Conservation (phyloP, 2,113 vertebrate species). For the Choloepus hoffmanni region DNA sequence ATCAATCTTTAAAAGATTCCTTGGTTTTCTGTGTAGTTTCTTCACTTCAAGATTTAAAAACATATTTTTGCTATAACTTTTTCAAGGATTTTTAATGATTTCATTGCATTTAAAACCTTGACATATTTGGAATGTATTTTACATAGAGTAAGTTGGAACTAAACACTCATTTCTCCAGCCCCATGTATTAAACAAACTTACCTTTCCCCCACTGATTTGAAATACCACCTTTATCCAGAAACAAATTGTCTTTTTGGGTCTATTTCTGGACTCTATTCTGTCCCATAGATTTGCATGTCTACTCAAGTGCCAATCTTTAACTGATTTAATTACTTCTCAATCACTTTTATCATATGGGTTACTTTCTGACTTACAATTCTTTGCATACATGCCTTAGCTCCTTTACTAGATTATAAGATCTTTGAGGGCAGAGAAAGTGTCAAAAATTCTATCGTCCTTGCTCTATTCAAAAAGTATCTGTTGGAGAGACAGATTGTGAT, state of each 20-base stretch:
- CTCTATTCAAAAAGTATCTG: not conserved
- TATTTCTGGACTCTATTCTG: not conserved
- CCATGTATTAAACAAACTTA: not conserved
- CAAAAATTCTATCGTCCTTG: not conserved
- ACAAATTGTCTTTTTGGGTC: not conserved
- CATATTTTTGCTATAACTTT: not conserved
- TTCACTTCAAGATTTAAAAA: not conserved
- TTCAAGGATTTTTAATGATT: not conserved
- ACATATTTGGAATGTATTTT: not conserved
- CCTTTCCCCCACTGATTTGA: not conserved
- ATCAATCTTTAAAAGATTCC: not conserved
- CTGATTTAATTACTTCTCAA: not conserved
- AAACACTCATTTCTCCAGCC: not conserved
- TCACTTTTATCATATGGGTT: not conserved
- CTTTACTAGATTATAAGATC: not conserved
- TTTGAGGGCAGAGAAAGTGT: not conserved
- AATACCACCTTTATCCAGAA: not conserved
- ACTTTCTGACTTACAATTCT: not conserved
- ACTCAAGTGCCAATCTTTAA: not conserved
- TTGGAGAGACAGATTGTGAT: too few species aligned
- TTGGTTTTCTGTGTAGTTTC: not conserved
- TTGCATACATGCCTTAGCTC: not conserved
- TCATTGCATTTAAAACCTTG: not conserved
- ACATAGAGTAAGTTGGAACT: not conserved
- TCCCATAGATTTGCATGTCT: not conserved